Percentiles rank a stretch among this genome's conserved stretches.
Evolutionary conservation across 1,140 invertebrate genomes (phyloP).

Genomic region (Anoplolepis gracilipes): DNA sequence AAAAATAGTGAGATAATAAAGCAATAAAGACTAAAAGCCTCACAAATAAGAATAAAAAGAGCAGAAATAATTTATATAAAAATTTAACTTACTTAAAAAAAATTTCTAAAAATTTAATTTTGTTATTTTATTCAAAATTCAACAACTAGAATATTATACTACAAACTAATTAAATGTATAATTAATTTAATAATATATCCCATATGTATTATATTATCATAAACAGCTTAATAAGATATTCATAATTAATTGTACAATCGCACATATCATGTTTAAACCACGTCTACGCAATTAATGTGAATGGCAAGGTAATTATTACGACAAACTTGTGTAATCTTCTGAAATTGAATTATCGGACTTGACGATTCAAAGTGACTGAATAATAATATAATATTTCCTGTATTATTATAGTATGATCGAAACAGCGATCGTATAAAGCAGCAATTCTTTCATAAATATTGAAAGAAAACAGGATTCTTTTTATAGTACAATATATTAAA

Average conservation of each 20-base stretch:
- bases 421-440: background rate
- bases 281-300: constrained; percentile 8
- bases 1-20: too few relatives aligned
- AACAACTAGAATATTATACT: constrained; percentile 30
- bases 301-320: constrained; percentile 45
- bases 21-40: too few relatives aligned
- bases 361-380: background rate
- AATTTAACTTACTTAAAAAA: too few relatives aligned
- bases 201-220: constrained; percentile 26
- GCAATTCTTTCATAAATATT: background rate
- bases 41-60: too few relatives aligned
- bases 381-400: constrained; percentile 12
- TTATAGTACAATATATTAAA: too few relatives aligned
- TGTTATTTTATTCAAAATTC: too few relatives aligned
- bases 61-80: too few relatives aligned
- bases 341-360: constrained; percentile 26
- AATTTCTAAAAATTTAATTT: too few relatives aligned
- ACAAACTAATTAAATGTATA: background rate
- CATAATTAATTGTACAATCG: constrained; percentile 26
- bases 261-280: background rate
- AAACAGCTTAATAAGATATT: constrained; percentile 28
- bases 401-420: constrained; percentile 16
- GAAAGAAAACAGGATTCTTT: background rate
- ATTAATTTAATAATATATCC: constrained; percentile 28
- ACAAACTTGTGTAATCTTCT: constrained; percentile 35